phyloP scores from a whole-genome alignment of 2,888 invertebrate genomes.

The Fissipunctia ypsillon region DNA sequence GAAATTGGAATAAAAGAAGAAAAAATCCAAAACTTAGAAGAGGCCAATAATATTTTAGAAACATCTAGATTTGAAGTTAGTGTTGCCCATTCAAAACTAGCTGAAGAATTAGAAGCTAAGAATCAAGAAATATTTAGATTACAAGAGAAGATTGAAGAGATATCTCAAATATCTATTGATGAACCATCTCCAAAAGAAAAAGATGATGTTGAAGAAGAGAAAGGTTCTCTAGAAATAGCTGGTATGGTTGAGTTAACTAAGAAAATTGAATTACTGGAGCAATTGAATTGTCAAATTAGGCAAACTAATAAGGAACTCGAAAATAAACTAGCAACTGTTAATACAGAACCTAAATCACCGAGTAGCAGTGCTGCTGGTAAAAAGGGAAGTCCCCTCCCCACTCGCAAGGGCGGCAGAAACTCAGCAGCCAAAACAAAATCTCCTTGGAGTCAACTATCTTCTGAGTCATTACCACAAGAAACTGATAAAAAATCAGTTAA shows the following conservation, averaged over 20 bases:
- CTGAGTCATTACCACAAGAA: conserved; percentile 83
- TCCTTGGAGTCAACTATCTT: conserved; percentile 85
- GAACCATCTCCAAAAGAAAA: conserved; percentile 71
- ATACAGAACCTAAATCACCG: conserved; percentile 77
- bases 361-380: conserved; percentile 76
- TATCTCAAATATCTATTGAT: conserved; percentile 68
- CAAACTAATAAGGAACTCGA: conserved; percentile 90
- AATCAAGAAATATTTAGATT: conserved; percentile 83
- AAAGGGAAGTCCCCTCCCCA: conserved; percentile 83
- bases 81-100: conserved; percentile 89
- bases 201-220: conserved; percentile 90
- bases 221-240: conserved; percentile 88
- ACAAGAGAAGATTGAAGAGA: conserved; percentile 77
- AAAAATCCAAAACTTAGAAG: conserved; percentile 89
- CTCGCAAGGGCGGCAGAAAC: conserved; percentile 84
- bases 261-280: conserved; percentile 89
- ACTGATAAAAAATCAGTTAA: conserved; percentile 82
- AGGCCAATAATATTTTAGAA: conserved; percentile 89
- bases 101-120: conserved; percentile 88
- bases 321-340: conserved; percentile 83
- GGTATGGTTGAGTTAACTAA: conserved; percentile 85
- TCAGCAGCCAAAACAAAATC: conserved; percentile 85
- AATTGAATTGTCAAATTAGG: conserved; percentile 89
- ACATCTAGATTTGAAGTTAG: conserved; percentile 88
- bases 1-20: conserved; percentile 90